A percentile compares a stretch with the other conserved stretches of the same genome.
Conservation (phyloP, 92 coral and sea anemone genomes). For the Metridium senile region DNA sequence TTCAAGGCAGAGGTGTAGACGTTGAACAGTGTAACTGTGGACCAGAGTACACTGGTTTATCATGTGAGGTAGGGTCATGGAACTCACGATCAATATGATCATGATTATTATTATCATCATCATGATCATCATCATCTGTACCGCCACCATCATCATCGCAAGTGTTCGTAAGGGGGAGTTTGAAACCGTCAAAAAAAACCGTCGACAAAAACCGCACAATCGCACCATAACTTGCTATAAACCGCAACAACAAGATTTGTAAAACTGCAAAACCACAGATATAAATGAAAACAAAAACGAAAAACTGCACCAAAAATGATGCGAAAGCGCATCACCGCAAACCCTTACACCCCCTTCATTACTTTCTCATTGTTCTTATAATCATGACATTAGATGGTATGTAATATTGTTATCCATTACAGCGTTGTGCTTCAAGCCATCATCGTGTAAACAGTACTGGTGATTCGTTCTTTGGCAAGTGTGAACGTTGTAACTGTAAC, state of each 20-base stretch:
- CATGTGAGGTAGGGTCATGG: constrained; percentile 91
- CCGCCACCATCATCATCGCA: neutral
- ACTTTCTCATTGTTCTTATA: neutral
- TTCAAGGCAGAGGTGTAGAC: constrained; percentile 66
- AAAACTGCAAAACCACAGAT: too few relatives aligned
- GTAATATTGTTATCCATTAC: neutral
- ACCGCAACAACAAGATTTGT: too few relatives aligned
- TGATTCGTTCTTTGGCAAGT: constrained; percentile 83
- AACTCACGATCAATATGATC: neutral
- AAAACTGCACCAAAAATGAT: too few relatives aligned
- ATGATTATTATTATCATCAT: neutral
- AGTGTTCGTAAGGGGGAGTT: too few relatives aligned
- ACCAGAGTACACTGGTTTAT: constrained; percentile 78
- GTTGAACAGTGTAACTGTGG: constrained; percentile 94
- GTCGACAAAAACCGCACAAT: too few relatives aligned
- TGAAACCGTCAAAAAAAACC: too few relatives aligned
- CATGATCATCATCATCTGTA: neutral
- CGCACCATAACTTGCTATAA: too few relatives aligned
- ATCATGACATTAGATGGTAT: neutral
- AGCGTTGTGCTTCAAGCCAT: constrained; percentile 93
- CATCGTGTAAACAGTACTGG: constrained; percentile 83
- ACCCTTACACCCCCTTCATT: neutral
- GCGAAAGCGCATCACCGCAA: too few relatives aligned
- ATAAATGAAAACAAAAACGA: too few relatives aligned
- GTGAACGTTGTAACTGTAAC: constrained; percentile 78